Conservation (phyloP, 1,140 invertebrate genomes). For the Vanessa tameamea region DNA sequence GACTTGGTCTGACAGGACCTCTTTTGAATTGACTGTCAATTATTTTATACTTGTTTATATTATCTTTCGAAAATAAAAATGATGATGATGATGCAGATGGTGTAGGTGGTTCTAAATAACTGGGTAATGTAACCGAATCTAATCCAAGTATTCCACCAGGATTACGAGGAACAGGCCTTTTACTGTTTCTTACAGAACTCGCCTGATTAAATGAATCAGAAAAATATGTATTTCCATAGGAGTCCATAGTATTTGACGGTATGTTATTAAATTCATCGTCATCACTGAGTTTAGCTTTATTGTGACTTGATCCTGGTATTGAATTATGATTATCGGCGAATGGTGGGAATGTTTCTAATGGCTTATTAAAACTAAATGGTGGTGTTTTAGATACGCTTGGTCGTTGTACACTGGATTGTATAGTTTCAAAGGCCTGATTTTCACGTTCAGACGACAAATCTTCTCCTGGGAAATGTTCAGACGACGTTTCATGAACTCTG, state of each 20-base stretch:
- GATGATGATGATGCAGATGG: conserved; percentile 56
- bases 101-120: conserved; percentile 76
- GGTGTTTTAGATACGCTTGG: conserved; percentile 57
- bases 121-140: conserved; percentile 67
- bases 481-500: conserved; percentile 69
- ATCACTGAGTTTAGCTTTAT: conserved; percentile 52
- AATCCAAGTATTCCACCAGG: conserved; percentile 47
- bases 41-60: conserved; percentile 57
- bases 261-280: conserved; percentile 55
- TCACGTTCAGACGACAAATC: conserved; percentile 72
- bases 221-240: conserved; percentile 70
- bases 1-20: conserved; percentile 58
- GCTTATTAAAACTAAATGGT: conserved; percentile 59
- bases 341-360: conserved; percentile 58
- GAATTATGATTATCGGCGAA: conserved; percentile 68
- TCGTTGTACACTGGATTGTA: conserved; percentile 66
- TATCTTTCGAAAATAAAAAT: conserved; percentile 62
- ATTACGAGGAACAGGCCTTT: conserved; percentile 62
- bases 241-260: conserved; percentile 59
- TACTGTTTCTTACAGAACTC: conserved; percentile 66
- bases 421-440: conserved; percentile 70
- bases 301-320: conserved; percentile 58
- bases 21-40: conserved; percentile 63
- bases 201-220: conserved; percentile 72
- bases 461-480: conserved; percentile 77